A percentile compares a stretch with the other conserved stretches of the same genome.
These are phyloP conservation scores for Epizoanthus rinbou DNA, from an alignment of 92 coral and sea anemone species.

Conservation along the genomic window DNA sequence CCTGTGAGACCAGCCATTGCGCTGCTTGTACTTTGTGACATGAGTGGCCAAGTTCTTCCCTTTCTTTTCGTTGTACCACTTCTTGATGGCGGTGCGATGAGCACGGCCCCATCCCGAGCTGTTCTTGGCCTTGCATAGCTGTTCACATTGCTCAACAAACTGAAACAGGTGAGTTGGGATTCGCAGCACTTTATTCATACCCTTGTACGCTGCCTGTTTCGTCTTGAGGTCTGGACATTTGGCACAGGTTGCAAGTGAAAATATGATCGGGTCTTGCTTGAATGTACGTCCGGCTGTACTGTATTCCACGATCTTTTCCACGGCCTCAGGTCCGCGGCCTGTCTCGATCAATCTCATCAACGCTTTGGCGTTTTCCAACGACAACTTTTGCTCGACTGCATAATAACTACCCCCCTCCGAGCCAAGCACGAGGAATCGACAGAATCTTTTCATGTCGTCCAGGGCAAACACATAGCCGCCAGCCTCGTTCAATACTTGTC, in stretches of 20 bases:
- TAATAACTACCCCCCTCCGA: constrained; percentile 86
- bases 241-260: constrained; percentile 84
- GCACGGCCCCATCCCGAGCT: constrained; percentile 95
- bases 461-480: constrained; percentile 91
- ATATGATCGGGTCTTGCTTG: constrained; percentile 85
- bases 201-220: constrained; percentile 82
- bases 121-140: constrained; percentile 60
- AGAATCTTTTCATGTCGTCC: constrained; percentile 76
- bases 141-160: constrained; percentile 81
- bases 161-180: constrained; percentile 89
- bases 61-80: constrained; percentile 83
- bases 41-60: constrained; percentile 69
- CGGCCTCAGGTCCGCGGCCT: constrained; percentile 81
- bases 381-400: constrained; percentile 54
- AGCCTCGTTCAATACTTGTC: constrained; percentile 79
- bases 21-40: constrained; percentile 91
- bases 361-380: constrained; percentile 78
- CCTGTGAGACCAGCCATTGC: constrained; percentile 92
- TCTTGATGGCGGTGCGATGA: constrained; percentile 86
- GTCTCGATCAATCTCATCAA: constrained; percentile 69
- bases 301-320: constrained; percentile 66
- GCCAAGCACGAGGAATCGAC: constrained; percentile 89
- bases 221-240: constrained; percentile 72
- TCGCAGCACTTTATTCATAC: constrained; percentile 68
- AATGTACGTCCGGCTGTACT: constrained; percentile 89